phyloP scores from a whole-genome alignment of 2,113 vertebrate genomes.

The Carlito syrichta region DNA sequence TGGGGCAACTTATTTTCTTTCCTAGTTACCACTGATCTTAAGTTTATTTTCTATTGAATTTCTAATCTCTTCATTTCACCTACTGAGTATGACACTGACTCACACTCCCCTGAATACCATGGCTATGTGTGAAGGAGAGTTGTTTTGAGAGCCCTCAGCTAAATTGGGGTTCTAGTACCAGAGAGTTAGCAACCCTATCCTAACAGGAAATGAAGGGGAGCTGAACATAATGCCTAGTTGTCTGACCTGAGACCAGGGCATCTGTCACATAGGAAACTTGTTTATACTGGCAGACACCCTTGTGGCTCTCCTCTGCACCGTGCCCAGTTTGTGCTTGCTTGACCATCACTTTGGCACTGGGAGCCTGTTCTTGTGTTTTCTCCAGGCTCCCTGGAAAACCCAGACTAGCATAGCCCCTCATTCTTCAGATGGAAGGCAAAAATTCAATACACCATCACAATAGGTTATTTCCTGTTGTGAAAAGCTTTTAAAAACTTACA shows the following conservation, averaged over 20 bases:
- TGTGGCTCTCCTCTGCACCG: not conserved
- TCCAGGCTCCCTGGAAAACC: not conserved
- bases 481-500: not conserved
- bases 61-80: not conserved
- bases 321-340: not conserved
- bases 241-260: too few species aligned
- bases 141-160: not conserved
- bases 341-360: not conserved
- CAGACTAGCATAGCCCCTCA: too few species aligned
- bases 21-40: not conserved
- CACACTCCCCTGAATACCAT: not conserved
- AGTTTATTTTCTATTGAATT: not conserved
- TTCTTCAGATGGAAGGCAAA: not conserved
- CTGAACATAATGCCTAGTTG: not conserved
- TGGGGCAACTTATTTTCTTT: not conserved
- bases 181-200: not conserved
- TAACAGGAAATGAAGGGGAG: not conserved
- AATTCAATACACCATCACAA: not conserved
- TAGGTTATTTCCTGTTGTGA: too few species aligned
- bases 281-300: not conserved
- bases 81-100: not conserved
- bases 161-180: not conserved
- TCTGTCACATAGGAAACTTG: too few species aligned
- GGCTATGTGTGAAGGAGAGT: not conserved
- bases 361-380: not conserved